Conservation (phyloP, 2,888 invertebrate species). For the Lepidocyrtinus sp. region DNA sequence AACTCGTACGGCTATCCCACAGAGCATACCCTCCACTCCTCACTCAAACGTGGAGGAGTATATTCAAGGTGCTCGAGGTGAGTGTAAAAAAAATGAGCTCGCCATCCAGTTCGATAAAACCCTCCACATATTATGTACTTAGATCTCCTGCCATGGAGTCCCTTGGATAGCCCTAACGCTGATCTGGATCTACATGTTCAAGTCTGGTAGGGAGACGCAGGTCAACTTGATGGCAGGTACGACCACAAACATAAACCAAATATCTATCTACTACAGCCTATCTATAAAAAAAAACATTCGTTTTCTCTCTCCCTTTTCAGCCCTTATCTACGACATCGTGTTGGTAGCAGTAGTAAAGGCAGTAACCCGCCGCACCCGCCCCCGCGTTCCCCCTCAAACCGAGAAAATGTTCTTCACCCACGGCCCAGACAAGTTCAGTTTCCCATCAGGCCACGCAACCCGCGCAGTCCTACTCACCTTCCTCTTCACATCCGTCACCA, state of each 20-base stretch:
- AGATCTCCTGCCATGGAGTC: slow-evolving; percentile 91
- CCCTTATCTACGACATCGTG: slow-evolving; percentile 85
- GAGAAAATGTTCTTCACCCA: slow-evolving; percentile 75
- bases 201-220: slow-evolving; percentile 75
- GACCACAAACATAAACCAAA: slow-evolving; percentile 71
- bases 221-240: slow-evolving; percentile 89
- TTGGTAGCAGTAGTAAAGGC: slow-evolving; percentile 86
- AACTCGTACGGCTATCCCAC: slow-evolving; percentile 72
- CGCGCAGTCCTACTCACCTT: slow-evolving; percentile 83
- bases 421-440: slow-evolving; percentile 91
- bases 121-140: no score
- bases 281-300: slow-evolving; percentile 16
- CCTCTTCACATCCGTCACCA: slow-evolving; percentile 77
- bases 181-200: slow-evolving; percentile 83
- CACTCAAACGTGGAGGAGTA: slow-evolving; percentile 71
- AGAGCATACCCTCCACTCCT: slow-evolving; percentile 71
- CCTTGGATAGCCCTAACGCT: slow-evolving; percentile 87
- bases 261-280: slow-evolving; percentile 20
- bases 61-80: slow-evolving; percentile 76
- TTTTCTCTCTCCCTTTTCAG: slow-evolving; percentile 74
- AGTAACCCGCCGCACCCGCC: slow-evolving; percentile 83
- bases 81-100: no score
- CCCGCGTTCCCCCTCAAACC: slow-evolving; percentile 71
- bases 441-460: slow-evolving; percentile 96
- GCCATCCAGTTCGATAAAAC: no score